Base-by-base conservation (phyloP, 2,113 vertebrate species). In the Sceloporus tristichus region DNA sequence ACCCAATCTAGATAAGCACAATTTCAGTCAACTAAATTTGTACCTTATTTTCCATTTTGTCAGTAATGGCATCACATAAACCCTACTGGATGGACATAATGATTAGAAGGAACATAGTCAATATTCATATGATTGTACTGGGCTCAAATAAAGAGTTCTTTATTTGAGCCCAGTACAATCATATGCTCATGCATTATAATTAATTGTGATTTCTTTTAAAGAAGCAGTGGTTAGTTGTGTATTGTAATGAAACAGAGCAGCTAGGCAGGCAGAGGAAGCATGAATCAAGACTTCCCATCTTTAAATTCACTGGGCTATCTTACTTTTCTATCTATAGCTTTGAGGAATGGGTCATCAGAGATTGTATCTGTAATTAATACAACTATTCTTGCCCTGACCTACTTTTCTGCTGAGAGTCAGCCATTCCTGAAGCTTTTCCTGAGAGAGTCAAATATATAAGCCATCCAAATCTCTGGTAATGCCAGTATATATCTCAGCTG, bases 321-420 rank as follows among this genome's bases (percentile, higher is more conserved):
- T 90, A 89, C 71, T 14, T 91, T 89, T 88, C 29, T 89, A 2
- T 84, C 79, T 86, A 29, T 87, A 87, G 83, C 89, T 88, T 92
- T 94, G 71, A 83, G 94, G 71, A 88, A 86, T 1, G 78, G 66
- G 56, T 91, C 91, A 95, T 92, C 75, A 25, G 87, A 94, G 90
- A 70, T 80, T 92, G 90, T 90, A 90, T 9, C 62, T 93, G 74
- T 93, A 95, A 95, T 96, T 96, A 96, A 92, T 93, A 93, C 40
- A 42, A 86, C 59, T 89, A 6, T 86, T 87, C 91, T 90, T 91
- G 87, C 83, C 76, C n/a, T 91, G 91, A 92, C 92, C 92, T 91
- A 93, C 76, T 92, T 96, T 94, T 90, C 62, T 75, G 16, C 62
- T 86, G 79, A 90, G 92, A 92, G 75, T 89, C 90, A 85, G 87